Base-by-base conservation (phyloP, 2,113 vertebrate genomes). In the Passer domesticus region DNA sequence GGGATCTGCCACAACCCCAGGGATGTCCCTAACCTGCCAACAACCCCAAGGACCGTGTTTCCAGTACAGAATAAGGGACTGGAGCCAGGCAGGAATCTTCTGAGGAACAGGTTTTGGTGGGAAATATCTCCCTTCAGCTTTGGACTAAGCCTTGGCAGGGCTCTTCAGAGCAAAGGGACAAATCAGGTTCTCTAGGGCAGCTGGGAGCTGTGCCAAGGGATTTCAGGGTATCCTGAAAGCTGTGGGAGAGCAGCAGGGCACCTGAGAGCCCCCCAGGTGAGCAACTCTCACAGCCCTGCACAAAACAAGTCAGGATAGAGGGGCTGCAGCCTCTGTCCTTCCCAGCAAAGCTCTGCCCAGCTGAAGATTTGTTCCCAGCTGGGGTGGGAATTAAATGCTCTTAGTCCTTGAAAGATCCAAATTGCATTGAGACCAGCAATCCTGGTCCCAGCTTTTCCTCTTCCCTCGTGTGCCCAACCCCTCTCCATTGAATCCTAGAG, bases 221-320 rank as follows among this genome's bases (percentile, higher is more conserved):
- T 49, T 21, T 9, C 23, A 1, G 2, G 37, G 59, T 0, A 0
- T 27, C n/a, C 59, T 4, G 9, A 8, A 18, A 55, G 43, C n/a
- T 72, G 33, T 23, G 39, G 62, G 33, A 79, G 16, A 58, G 22
- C 33, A 39, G 56, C 43, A 62, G 55, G n/a, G 30, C 15, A 78
- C 0, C 1, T 9, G 22, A 73, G 21, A 79, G 44, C 3, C 4
- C 3, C 4, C n/a, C 30, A 31, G n/a, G 30, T 37, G n/a, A 76
- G 67, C 28, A 30, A 1, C 25, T 72, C 6, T 5, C 21, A 5
- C 4, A 49, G 76, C 6, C 25, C 74, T 60, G 60, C 56, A 23
- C 7, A 5, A 10, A 35, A 53, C 7, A 56, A 39, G 56, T 11
- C 31, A 10, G 73, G 15, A 44, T 2, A 14, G 28, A 52, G 33